These are phyloP conservation scores for Eristalis pertinax DNA, from an alignment of 2,888 invertebrate genomes.

Conservation along the genomic window DNA sequence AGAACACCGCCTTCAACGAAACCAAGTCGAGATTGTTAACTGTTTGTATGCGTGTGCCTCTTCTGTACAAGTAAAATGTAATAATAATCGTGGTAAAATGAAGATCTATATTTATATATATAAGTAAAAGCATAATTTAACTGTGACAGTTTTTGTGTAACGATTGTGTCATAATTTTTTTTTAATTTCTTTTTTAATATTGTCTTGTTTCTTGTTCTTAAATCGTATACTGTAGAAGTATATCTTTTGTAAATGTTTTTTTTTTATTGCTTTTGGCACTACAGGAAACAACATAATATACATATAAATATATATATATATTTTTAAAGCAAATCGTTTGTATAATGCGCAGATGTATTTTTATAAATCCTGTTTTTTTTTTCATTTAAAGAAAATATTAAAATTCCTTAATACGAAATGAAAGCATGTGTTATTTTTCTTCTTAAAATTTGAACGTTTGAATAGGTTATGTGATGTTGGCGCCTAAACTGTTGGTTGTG, in stretches of 20 bases:
- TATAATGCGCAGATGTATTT: slow-evolving; percentile 55
- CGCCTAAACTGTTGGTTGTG: too few species aligned
- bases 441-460: not conserved
- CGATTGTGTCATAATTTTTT: slow-evolving; percentile 60
- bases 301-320: not conserved
- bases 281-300: slow-evolving; percentile 12
- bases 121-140: slow-evolving; percentile 21
- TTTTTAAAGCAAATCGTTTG: slow-evolving; percentile 35
- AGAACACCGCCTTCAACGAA: slow-evolving; percentile 19
- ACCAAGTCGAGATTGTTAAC: not conserved
- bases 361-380: slow-evolving; percentile 41
- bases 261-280: slow-evolving; percentile 25
- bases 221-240: slow-evolving; percentile 16
- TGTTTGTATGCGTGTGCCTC: not conserved
- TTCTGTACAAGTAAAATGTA: slow-evolving; percentile 3
- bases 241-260: slow-evolving; percentile 26
- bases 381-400: slow-evolving; percentile 30
- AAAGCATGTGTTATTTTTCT: not conserved
- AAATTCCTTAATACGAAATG: not conserved
- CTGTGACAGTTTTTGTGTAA: slow-evolving; percentile 32
- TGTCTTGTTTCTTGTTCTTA: slow-evolving; percentile 15
- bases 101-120: slow-evolving; percentile 6
- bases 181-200: slow-evolving; percentile 10
- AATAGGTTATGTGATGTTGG: not conserved
- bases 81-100: slow-evolving; percentile 24